Conservation (phyloP, 2,797 vertebrate genomes). For the Poecilia picta region DNA sequence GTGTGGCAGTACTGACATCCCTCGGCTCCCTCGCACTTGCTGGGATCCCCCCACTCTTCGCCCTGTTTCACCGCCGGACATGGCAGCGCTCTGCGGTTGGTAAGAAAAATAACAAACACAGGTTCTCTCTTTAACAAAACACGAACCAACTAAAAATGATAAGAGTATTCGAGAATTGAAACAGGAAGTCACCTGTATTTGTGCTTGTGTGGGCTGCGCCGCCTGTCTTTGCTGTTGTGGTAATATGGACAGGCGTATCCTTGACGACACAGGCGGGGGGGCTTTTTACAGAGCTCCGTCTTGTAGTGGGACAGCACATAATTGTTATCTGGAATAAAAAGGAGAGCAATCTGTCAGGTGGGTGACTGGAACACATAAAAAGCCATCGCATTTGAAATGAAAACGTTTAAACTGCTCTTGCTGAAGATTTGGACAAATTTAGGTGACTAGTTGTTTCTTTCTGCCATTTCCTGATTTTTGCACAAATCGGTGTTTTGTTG, state of each 20-base stretch:
- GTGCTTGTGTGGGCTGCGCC: constrained; percentile 96
- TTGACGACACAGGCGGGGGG: constrained; percentile 96
- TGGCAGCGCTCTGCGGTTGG: constrained; percentile 85
- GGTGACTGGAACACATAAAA: neutral
- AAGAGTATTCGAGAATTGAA: too few relatives aligned
- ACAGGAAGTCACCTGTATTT: constrained; percentile 90
- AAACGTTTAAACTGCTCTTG: neutral
- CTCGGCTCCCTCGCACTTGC: constrained; percentile 96
- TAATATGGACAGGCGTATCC: constrained; percentile 99
- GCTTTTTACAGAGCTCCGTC: constrained; percentile 98
- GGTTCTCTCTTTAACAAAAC: neutral
- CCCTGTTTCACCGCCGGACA: constrained; percentile 98
- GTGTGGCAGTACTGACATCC: constrained; percentile 98
- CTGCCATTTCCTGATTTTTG: neutral
- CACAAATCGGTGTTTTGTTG: neutral
- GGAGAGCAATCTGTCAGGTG: neutral
- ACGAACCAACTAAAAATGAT: neutral
- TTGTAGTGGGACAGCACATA: constrained; percentile 98
- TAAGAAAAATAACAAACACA: neutral
- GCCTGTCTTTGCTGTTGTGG: constrained; percentile 98
- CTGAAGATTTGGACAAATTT: neutral
- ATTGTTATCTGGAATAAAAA: constrained; percentile 84
- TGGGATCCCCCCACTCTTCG: constrained; percentile 98
- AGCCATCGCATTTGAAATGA: neutral
- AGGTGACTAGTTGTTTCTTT: neutral